A percentile compares a stretch with the other conserved stretches of the same genome.
Evolutionary conservation across 2,113 vertebrate species (phyloP).

Genomic region (Pachycephala philippinensis): DNA sequence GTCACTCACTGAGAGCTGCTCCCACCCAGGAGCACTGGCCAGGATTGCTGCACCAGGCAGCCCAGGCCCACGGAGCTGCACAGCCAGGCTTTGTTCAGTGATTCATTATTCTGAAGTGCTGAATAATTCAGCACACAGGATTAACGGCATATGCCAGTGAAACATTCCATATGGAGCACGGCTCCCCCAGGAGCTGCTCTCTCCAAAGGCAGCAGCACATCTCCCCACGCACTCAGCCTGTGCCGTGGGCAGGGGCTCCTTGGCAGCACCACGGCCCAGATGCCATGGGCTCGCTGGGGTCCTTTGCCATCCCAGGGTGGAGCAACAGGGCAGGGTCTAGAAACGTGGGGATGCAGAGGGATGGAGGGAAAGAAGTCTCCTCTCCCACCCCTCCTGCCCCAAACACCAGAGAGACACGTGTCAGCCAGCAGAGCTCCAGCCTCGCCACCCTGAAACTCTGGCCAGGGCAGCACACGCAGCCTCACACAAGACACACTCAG

Average conservation of each 20-base stretch:
- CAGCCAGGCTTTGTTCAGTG: background rate
- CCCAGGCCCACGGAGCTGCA: background rate
- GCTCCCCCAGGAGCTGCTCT: background rate
- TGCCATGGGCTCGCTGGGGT: background rate
- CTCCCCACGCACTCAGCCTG: background rate
- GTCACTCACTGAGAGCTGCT: background rate
- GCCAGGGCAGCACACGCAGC: background rate
- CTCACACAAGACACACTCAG: background rate
- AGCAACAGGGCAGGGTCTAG: background rate
- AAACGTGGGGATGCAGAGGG: background rate
- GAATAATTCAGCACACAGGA: slow-evolving; percentile 29
- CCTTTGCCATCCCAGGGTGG: background rate
- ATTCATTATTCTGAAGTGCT: background rate
- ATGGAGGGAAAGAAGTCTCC: background rate
- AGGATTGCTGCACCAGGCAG: background rate
- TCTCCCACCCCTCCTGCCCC: background rate
- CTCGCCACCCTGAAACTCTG: background rate
- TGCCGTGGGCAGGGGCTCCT: background rate
- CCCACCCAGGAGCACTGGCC: background rate
- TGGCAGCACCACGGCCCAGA: fast-evolving
- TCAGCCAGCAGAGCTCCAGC: background rate
- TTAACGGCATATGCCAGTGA: slow-evolving; percentile 15
- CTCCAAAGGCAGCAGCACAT: background rate
- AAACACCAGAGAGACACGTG: fast-evolving
- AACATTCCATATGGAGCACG: background rate